Conservation (phyloP, 2,888 invertebrate species). For the Rosalia funebris region DNA sequence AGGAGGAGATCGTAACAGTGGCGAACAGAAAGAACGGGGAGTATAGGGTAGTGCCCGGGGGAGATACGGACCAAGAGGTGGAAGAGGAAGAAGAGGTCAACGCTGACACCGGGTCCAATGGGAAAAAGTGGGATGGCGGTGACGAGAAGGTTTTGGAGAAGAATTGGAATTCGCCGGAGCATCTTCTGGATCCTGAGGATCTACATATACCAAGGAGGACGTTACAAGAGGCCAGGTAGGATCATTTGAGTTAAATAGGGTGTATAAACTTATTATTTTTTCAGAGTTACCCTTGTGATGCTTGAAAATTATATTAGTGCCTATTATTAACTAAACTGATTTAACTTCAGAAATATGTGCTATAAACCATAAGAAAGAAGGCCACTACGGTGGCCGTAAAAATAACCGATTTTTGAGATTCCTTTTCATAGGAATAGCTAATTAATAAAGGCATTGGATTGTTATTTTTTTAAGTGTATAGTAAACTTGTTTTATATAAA, state of each 20-base stretch:
- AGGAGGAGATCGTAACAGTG: conserved; percentile 57
- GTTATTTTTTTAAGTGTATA: no score
- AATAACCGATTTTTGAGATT: no score
- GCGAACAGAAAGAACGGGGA: conserved; percentile 72
- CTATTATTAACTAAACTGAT: no score
- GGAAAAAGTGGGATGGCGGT: conserved; percentile 59
- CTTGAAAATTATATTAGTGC: no score
- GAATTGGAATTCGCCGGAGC: conserved; percentile 55
- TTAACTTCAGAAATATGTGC: no score
- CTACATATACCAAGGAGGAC: conserved; percentile 69
- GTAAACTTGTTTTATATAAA: no score
- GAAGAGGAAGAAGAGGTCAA: conserved; percentile 71
- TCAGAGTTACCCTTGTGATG: no score
- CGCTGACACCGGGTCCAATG: conserved; percentile 37
- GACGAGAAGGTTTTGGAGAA: conserved; percentile 45
- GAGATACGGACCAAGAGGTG: conserved; percentile 69
- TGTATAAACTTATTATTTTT: background rate
- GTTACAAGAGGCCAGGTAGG: conserved; percentile 71
- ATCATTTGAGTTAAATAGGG: conserved; percentile 40
- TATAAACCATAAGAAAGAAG: no score
- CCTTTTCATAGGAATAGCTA: no score
- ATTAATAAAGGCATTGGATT: no score
- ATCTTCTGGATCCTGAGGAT: conserved; percentile 50
- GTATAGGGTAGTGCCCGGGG: conserved; percentile 75
- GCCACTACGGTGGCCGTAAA: no score